phyloP scores from a whole-genome alignment of 2,888 invertebrate species.

The Argyresthia goedartella region DNA sequence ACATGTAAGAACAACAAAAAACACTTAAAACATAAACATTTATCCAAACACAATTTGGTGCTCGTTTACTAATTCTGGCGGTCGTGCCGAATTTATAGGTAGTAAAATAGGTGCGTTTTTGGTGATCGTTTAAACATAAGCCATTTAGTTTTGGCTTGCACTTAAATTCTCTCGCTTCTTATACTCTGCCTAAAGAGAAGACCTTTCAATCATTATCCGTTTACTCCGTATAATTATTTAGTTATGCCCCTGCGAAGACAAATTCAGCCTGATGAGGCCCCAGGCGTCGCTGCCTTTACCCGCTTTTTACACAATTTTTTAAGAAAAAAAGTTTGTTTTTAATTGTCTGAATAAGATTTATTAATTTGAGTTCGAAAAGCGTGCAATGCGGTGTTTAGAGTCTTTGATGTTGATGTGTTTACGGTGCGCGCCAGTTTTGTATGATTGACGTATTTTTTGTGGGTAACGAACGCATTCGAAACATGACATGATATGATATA shows the following conservation, averaged over 20 bases:
- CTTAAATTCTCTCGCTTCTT: constrained; percentile 5
- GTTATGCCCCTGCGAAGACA: constrained; percentile 42
- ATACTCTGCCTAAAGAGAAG: constrained; percentile 35
- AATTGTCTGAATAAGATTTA: constrained; percentile 51
- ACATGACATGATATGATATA: no score
- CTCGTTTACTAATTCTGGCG: no score
- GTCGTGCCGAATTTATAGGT: no score
- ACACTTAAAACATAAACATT: no score
- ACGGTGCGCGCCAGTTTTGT: constrained; percentile 15
- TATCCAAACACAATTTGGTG: no score
- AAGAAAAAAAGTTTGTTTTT: constrained; percentile 34
- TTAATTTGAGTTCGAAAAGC: constrained; percentile 18
- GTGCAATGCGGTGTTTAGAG: background rate
- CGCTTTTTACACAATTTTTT: constrained; percentile 10
- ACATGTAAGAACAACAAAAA: no score
- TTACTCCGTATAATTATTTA: constrained; percentile 61
- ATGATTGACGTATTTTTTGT: no score
- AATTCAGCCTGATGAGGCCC: constrained; percentile 38
- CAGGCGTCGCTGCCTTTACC: constrained; percentile 29
- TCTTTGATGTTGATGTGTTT: constrained; percentile 1
- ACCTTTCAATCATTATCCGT: constrained; percentile 64
- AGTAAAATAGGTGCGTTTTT: background rate
- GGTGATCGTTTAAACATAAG: no score
- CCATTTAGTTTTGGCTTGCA: background rate
- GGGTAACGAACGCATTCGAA: no score